Evolutionary conservation across 2,113 vertebrate species (phyloP).

Genomic region (Odobenus rosmarus): DNA sequence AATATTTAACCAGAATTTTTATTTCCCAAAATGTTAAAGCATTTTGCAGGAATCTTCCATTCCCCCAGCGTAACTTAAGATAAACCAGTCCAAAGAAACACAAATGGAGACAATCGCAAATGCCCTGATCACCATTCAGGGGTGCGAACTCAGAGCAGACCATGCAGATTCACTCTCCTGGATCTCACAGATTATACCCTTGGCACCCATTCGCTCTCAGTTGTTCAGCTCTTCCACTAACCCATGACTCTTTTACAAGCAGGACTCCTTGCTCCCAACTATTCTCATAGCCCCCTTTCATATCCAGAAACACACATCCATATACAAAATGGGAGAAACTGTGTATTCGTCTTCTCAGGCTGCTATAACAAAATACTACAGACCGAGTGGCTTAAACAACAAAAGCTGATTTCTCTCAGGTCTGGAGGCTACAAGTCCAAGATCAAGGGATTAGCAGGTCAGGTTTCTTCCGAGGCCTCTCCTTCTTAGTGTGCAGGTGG

Average conservation of each 20-base stretch:
- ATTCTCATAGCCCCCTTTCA: background rate
- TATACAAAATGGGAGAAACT: background rate
- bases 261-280: background rate
- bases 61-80: background rate
- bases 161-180: background rate
- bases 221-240: background rate
- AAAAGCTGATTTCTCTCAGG: background rate
- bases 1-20: slow-evolving; percentile 5
- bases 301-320: background rate
- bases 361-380: background rate
- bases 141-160: background rate
- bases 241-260: background rate
- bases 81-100: background rate
- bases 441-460: background rate
- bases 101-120: background rate
- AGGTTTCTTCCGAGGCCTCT: background rate
- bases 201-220: background rate
- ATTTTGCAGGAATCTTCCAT: slow-evolving; percentile 11
- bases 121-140: background rate
- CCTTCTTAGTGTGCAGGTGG: background rate
- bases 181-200: background rate
- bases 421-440: background rate
- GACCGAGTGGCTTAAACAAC: background rate
- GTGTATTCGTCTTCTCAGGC: background rate
- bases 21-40: slow-evolving; percentile 43